phyloP scores from a whole-genome alignment of 23 tunicate species.

The Halocynthia roretzi region DNA sequence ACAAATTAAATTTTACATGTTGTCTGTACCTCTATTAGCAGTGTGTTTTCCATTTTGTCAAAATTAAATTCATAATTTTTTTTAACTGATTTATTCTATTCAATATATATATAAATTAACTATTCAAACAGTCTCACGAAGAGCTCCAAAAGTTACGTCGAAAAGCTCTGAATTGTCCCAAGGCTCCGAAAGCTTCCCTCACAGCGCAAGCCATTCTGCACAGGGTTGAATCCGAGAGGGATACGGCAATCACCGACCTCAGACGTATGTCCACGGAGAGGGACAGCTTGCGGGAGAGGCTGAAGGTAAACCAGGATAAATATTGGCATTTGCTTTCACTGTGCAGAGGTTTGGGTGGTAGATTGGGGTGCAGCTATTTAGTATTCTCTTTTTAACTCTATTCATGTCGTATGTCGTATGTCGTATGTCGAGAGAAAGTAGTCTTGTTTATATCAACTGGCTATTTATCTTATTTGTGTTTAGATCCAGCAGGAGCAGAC shows the following conservation, averaged over 20 bases:
- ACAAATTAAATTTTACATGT: no score
- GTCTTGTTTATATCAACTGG: no score
- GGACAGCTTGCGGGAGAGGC: slow-evolving; percentile 73
- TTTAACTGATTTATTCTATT: background rate
- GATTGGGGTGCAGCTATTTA: no score
- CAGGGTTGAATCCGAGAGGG: slow-evolving; percentile 83
- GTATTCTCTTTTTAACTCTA: no score
- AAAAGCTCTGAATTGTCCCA: slow-evolving; percentile 67
- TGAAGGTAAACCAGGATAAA: background rate
- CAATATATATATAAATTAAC: background rate
- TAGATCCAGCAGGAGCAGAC: slow-evolving; percentile 92
- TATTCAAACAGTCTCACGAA: slow-evolving; percentile 41
- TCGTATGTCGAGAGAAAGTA: no score
- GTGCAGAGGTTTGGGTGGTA: no score
- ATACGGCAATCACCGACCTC: slow-evolving; percentile 64
- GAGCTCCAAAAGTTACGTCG: slow-evolving; percentile 73
- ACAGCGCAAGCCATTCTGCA: slow-evolving; percentile 85
- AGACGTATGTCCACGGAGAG: slow-evolving; percentile 85
- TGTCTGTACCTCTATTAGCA: no score
- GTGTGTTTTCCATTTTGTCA: no score
- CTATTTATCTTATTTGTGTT: background rate
- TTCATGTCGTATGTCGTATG: no score
- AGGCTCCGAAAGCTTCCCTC: slow-evolving; percentile 82
- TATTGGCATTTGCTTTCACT: no score
- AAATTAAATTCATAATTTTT: no score